These are phyloP conservation scores for Bombus waltoni DNA, from an alignment of 1,140 invertebrate species.

Conservation along the genomic window DNA sequence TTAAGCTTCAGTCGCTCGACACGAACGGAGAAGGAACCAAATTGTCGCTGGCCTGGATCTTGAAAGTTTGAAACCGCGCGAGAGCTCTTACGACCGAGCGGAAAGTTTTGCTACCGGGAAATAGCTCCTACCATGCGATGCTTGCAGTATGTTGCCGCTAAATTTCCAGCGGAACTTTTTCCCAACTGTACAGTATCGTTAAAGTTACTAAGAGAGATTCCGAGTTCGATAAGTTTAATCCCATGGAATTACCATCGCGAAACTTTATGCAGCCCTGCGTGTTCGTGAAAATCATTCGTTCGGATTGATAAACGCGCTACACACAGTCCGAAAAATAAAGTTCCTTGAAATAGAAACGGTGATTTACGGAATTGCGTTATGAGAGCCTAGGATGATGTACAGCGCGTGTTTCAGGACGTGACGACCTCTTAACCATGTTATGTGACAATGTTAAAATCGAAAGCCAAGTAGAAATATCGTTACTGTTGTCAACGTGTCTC, in stretches of 20 bases:
- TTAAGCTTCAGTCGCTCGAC: constrained; percentile 55
- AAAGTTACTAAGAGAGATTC: constrained; percentile 33
- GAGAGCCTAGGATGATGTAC: neutral
- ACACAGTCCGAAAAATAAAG: neutral
- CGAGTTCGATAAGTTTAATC: constrained; percentile 32
- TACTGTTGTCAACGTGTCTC: neutral
- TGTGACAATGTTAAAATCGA: neutral
- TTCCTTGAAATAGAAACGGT: neutral
- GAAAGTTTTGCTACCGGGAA: constrained; percentile 58
- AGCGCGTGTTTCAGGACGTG: neutral
- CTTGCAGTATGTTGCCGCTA: constrained; percentile 30
- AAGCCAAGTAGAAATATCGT: neutral
- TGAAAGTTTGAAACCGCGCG: constrained; percentile 58
- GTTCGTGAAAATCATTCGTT: neutral
- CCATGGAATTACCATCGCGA: neutral
- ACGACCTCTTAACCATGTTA: neutral
- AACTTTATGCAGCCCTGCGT: neutral
- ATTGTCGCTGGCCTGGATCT: constrained; percentile 61
- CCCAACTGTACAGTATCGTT: constrained; percentile 26
- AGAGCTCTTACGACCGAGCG: constrained; percentile 51
- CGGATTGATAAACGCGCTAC: neutral
- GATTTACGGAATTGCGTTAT: neutral
- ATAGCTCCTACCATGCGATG: constrained; percentile 53
- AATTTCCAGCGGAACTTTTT: constrained; percentile 49
- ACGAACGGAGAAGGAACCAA: constrained; percentile 46